Percentiles rank a stretch among this genome's conserved stretches.
phyloP scores from a whole-genome alignment of 1,140 invertebrate genomes.

The Eubasilissa regina region DNA sequence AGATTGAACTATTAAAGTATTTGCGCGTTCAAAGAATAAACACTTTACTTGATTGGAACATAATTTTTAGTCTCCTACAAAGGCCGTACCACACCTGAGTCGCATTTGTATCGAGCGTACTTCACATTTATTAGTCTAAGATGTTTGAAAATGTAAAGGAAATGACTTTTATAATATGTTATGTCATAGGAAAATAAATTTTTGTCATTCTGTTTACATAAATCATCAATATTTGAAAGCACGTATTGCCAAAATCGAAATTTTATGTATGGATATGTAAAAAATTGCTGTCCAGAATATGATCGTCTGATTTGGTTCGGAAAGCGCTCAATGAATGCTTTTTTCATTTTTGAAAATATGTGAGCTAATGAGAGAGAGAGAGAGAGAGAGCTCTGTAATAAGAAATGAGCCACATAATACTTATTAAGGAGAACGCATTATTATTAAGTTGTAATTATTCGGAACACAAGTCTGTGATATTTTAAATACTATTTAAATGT shows the following conservation, averaged over 20 bases:
- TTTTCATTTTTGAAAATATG: too few species aligned
- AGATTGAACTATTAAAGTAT: neutral
- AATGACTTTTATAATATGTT: neutral
- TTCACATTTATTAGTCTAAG: neutral
- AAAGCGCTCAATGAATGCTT: too few species aligned
- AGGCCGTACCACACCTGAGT: conserved; percentile 13
- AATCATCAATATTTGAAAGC: neutral
- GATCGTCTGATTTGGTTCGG: too few species aligned
- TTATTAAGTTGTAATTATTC: too few species aligned
- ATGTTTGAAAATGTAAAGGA: neutral
- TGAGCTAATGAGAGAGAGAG: too few species aligned
- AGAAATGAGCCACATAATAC: too few species aligned
- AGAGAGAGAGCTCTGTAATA: too few species aligned
- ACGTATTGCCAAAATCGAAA: too few species aligned
- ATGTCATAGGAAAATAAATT: neutral
- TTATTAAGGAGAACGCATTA: too few species aligned
- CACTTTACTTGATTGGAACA: conserved; percentile 4
- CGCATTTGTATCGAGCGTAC: neutral
- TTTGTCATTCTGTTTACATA: neutral
- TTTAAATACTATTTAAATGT: too few species aligned
- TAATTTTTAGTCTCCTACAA: conserved; percentile 1
- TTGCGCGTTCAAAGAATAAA: neutral
- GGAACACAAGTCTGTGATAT: too few species aligned
- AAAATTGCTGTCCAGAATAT: neutral
- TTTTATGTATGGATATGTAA: too few species aligned